Base-by-base conservation (phyloP, 2,113 vertebrate species). In the Lipophrys pholis region DNA sequence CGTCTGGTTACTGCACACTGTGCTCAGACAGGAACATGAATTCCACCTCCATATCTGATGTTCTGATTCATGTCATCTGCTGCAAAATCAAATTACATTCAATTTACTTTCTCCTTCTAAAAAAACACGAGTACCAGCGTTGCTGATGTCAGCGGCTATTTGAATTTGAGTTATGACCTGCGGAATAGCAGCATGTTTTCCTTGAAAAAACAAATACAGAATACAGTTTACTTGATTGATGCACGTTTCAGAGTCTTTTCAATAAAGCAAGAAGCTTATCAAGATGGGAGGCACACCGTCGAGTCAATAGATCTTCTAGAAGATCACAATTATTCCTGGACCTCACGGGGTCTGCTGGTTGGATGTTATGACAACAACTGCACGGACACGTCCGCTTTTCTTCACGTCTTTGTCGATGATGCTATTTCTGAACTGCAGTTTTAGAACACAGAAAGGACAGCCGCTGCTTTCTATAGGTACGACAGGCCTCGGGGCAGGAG, bases 41-140 rank as follows among this genome's bases (percentile, higher is more conserved):
- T 59, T 57, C 41, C 39, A 77, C 35, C 15, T 73, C 42, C 60
- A 43, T 75, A 70, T 76, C 69, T 66, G 38, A 48, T 67, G 35
- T 46, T 54, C 41, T 68, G 53, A 81, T 66, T 9, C 64, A 74
- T 69, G 61, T 81, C 66, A 69, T 66, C 17, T 49, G 49, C 1
- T 60, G 46, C 38, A 62, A 67, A 86, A 78, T 66, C 43, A 52
- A 68, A 65, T 73, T 71, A 69, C 6, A 30, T 63, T 51, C 11
- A 56, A 53, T 78, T 82, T 43, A 64, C n/a, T 40, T 54, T 40
- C 39, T 46, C 58, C 12, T 45, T n/a, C 43, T 51, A 52, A 58
- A 72, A 58, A 72, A 62, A 43, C 38, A 61, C 56, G 59, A 6
- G 54, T 43, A 59, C 67, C 4, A 58, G 38, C 49, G 7, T 21